These are phyloP conservation scores for Nematopogon swammerdamellus DNA, from an alignment of 2,888 invertebrate genomes.

Conservation along the genomic window DNA sequence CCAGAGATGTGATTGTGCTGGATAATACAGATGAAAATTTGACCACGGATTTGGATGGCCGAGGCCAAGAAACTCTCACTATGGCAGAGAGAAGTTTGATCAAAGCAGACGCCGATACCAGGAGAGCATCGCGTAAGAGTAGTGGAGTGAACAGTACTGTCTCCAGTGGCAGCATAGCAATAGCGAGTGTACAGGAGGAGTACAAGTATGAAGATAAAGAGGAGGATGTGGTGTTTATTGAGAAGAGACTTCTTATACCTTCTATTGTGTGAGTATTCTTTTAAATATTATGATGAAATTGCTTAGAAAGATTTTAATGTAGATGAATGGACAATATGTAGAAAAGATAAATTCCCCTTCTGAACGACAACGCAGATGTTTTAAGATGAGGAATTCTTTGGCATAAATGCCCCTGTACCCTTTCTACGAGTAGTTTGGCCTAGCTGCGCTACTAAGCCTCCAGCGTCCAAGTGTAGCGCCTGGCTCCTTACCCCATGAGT, in stretches of 20 bases:
- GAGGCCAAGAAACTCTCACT: background rate
- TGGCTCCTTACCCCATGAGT: no score
- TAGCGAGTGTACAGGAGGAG: constrained; percentile 65
- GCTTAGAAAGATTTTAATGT: background rate
- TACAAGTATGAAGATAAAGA: constrained; percentile 73
- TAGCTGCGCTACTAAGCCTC: no score
- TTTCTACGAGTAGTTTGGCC: no score
- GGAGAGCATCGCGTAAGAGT: constrained; percentile 42
- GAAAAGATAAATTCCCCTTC: no score
- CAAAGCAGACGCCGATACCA: constrained; percentile 25
- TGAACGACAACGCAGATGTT: no score
- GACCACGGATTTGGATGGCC: background rate
- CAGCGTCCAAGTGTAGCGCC: no score
- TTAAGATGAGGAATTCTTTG: no score
- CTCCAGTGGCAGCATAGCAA: constrained; percentile 39
- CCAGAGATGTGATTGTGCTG: background rate
- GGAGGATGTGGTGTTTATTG: constrained; percentile 67
- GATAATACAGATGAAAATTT: background rate
- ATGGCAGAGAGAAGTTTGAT: constrained; percentile 12
- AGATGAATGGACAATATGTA: no score
- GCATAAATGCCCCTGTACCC: no score
- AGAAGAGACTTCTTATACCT: constrained; percentile 56
- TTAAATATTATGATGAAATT: background rate
- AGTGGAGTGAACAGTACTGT: constrained; percentile 44
- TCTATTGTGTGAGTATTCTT: constrained; percentile 46